Percentiles rank a stretch among this genome's conserved stretches.
Evolutionary conservation across 23 tunicate genomes (phyloP).

Genomic region (Ascidia mentula): DNA sequence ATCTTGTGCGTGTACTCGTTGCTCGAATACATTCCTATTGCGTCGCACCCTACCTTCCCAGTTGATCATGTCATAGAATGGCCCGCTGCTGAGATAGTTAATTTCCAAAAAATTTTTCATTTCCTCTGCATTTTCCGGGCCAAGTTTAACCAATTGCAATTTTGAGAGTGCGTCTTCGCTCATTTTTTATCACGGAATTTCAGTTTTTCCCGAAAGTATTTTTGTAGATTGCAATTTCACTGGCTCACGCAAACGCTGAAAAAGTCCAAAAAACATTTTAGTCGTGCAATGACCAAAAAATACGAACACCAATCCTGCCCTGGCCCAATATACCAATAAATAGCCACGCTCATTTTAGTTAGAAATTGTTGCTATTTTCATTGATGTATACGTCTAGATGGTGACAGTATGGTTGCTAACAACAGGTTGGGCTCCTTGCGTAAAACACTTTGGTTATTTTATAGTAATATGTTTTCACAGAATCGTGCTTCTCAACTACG

Average conservation of each 20-base stretch:
- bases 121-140: neutral
- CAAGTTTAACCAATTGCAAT: neutral
- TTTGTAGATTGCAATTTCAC: too few relatives aligned
- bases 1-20: neutral
- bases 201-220: too few relatives aligned
- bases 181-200: too few relatives aligned
- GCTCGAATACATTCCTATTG: neutral
- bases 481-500: constrained; percentile 80
- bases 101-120: neutral
- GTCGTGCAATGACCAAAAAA: too few relatives aligned
- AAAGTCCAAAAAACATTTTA: too few relatives aligned
- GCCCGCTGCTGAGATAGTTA: neutral
- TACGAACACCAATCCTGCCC: too few relatives aligned
- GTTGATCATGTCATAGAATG: neutral
- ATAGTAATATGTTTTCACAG: constrained; percentile 11
- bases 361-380: too few relatives aligned
- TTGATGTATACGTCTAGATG: too few relatives aligned
- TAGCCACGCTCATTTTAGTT: too few relatives aligned
- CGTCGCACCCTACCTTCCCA: neutral
- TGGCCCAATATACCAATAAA: too few relatives aligned
- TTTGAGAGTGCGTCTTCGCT: neutral
- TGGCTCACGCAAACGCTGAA: too few relatives aligned
- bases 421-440: neutral
- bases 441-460: neutral
- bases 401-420: neutral